These are phyloP conservation scores for Athripsodes cinereus DNA, from an alignment of 2,888 invertebrate species.

Conservation along the genomic window DNA sequence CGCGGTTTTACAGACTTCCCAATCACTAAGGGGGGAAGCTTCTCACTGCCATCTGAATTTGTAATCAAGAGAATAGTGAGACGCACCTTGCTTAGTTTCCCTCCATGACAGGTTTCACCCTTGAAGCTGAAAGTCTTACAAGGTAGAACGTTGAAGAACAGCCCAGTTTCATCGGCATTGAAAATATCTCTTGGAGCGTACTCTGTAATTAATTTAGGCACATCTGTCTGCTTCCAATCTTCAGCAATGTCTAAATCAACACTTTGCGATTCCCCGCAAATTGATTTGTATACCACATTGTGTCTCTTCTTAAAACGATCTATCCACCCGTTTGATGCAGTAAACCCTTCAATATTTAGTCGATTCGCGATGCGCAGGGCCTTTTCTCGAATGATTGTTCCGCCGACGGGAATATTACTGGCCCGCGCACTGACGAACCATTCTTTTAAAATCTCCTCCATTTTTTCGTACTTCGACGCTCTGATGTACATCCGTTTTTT, in stretches of 20 bases:
- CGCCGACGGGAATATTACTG: no score
- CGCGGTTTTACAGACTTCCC: slow-evolving; percentile 32
- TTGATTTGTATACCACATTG: slow-evolving; percentile 2
- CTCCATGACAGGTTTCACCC: slow-evolving; percentile 31
- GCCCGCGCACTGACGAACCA: no score
- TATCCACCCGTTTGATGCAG: slow-evolving; percentile 27
- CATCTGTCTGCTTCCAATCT: slow-evolving; percentile 6
- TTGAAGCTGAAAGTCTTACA: slow-evolving; percentile 31
- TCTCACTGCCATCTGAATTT: slow-evolving; percentile 33
- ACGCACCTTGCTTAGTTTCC: slow-evolving; percentile 31
- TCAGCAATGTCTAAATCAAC: slow-evolving; percentile 3
- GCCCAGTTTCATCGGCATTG: slow-evolving; percentile 31
- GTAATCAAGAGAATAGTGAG: slow-evolving; percentile 32
- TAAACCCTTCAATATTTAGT: no score
- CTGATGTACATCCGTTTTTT: no score
- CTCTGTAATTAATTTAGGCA: slow-evolving; percentile 8
- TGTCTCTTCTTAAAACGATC: slow-evolving; percentile 26
- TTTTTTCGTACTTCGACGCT: no score
- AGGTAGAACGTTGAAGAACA: slow-evolving; percentile 31
- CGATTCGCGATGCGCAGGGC: no score
- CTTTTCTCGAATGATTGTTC: no score
- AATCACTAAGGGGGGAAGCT: slow-evolving; percentile 32
- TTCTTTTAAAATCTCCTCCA: no score
- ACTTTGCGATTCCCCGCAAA: no score
- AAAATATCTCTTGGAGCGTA: slow-evolving; percentile 29